Conservation (phyloP, 2,113 vertebrate species). For the Mormoops blainvillei region DNA sequence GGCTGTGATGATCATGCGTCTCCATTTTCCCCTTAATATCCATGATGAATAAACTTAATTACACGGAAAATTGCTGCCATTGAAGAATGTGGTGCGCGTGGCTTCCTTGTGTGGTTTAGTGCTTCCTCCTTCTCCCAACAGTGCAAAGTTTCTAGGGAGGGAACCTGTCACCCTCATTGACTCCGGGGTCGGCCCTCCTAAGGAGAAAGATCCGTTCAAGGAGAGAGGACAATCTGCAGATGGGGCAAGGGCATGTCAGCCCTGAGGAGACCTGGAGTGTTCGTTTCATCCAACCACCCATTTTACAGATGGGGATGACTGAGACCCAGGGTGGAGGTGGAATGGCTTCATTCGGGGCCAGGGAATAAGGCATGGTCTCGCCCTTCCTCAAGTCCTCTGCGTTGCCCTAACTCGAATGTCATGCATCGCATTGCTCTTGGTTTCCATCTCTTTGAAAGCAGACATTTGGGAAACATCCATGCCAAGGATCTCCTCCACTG, state of each 20-base stretch:
- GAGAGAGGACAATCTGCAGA: accelerated
- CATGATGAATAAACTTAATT: constrained; percentile 82
- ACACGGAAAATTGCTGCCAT: constrained; percentile 72
- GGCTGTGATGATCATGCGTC: constrained; percentile 60
- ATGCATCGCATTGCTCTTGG: neutral
- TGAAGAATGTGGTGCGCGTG: constrained; percentile 52
- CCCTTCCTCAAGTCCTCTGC: neutral
- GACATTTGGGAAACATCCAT: neutral
- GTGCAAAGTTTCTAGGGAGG: neutral
- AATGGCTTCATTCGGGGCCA: too few species aligned
- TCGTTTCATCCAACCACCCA: neutral
- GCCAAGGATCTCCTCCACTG: accelerated
- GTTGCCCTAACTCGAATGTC: neutral
- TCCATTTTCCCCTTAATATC: constrained; percentile 76
- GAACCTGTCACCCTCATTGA: accelerated
- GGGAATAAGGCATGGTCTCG: neutral
- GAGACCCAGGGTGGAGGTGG: accelerated
- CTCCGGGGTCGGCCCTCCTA: accelerated
- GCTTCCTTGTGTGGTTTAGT: neutral
- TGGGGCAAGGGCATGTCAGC: accelerated
- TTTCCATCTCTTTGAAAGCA: neutral
- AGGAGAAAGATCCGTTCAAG: neutral
- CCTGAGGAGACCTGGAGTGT: neutral
- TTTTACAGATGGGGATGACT: neutral
- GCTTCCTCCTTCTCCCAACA: accelerated